Base-by-base conservation (phyloP, 2,888 invertebrate genomes). In the Tineola bisselliella region DNA sequence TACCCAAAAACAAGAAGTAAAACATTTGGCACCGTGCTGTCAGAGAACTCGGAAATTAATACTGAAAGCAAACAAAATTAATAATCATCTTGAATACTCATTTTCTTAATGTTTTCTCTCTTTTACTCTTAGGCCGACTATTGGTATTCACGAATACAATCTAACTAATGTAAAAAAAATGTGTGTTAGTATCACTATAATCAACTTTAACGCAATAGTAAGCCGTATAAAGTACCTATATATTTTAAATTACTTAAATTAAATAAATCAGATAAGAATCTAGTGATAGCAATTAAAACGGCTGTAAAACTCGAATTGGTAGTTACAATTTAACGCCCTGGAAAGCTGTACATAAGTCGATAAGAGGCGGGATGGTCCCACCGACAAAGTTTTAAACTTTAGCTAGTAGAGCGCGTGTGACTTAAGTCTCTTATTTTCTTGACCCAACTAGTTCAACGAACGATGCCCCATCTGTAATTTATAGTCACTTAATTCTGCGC, bases 361-460 rank as follows among this genome's bases (percentile, higher is more conserved):
- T 65, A 71, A 74, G 70, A 68, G 67, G 66, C 64, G 69, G 70
- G 72, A 71, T 72, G 74, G 69, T 66, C 69, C 70, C 70, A 69
- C 71, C 73, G 71, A 66, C 66, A 65, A 67, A 71, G 66, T 70
- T 68, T 63, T 38, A 69, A 76, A 77, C 76, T 76, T 75, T 70
- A 66, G 66, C 71, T 70, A 66, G 68, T 65, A 67, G 60, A 48
- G 48, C 60, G 60, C 63, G 59, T 61, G 60, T 62, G 62, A 63
- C 69, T 70, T 71, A 69, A 70, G 70, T 69, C 67, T 69, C 69
- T 63, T 72, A 72, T 72, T 74, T 73, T 70, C 71, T 44, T 70
- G 69, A 70, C 69, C 70, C 70, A 67, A 69, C 69, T 69, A 73
- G 65, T 74, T 73, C 68, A 65, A 67, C 70, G 69, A 67, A 68